A percentile compares a stretch with the other conserved stretches of the same genome.
Conservation (phyloP, 1,140 invertebrate genomes). For the Drosophila ogumai region DNA sequence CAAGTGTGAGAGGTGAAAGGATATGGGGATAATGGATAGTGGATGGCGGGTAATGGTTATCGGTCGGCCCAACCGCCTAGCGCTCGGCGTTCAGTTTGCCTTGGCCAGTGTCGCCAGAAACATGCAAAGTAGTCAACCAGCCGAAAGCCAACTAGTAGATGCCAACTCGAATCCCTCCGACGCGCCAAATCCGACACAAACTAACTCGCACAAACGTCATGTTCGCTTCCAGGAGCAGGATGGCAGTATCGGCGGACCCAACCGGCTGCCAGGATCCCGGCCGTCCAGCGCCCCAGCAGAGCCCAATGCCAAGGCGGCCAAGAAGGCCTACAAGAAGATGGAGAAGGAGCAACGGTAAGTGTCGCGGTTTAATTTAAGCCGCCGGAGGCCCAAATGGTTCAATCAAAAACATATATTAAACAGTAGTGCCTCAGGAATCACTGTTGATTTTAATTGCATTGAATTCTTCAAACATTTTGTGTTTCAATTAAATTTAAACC, state of each 20-base stretch:
- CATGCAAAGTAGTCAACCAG: conserved; percentile 48
- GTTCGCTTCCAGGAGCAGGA: conserved; percentile 83
- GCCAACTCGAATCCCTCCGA: conserved; percentile 28
- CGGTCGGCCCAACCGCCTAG: conserved; percentile 3
- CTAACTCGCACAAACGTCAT: conserved; percentile 73
- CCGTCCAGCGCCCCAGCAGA: conserved; percentile 83
- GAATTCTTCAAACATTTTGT: too few species aligned
- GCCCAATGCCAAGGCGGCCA: conserved; percentile 81
- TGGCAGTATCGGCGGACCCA: conserved; percentile 51
- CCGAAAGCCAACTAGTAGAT: conserved; percentile 18
- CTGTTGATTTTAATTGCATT: not conserved
- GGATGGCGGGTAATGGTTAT: conserved; percentile 44
- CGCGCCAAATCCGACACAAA: conserved; percentile 17
- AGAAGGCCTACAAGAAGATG: conserved; percentile 82
- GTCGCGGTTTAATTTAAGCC: too few species aligned
- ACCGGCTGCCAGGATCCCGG: conserved; percentile 64
- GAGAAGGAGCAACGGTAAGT: conserved; percentile 82
- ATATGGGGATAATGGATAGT: conserved; percentile 30
- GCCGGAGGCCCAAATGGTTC: too few species aligned
- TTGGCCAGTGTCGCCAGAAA: conserved; percentile 44
- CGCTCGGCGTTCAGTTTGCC: conserved; percentile 47
- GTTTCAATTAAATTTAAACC: too few species aligned
- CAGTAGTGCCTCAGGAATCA: not conserved
- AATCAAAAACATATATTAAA: not conserved
- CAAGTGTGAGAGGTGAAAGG: conserved; percentile 18